Base-by-base conservation (phyloP, 1,140 invertebrate genomes). In the Brachionus rotundiformis region DNA sequence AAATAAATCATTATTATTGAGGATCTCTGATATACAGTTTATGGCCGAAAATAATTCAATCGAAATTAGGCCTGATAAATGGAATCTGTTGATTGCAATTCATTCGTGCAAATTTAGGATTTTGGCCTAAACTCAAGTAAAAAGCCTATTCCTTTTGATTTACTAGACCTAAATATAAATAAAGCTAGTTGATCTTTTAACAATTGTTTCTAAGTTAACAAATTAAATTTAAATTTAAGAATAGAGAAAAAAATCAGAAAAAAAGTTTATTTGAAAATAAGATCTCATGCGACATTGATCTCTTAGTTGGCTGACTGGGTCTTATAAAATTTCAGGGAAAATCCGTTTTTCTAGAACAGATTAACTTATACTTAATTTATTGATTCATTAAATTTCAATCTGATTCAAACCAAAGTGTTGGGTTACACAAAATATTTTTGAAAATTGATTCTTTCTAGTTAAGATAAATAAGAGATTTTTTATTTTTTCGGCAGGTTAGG, bases 1-100 rank as follows among this genome's bases (percentile, higher is more conserved):
- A 68, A 68, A 33, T 68, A 68, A 68, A 68, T 68, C 63, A 68
- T 68, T 68, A 68, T 68, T 68, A 68, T 36, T 33, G 33, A 68
- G n/a, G 7, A 36, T 68, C 19, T 68, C 36, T 19, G 36, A 6
- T 16, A 16, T 68, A 11, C 63, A 68, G 27, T 33, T 31, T 33
- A 13, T 31, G 23, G 47, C 47, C 47, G 7, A 54, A 54, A 54
- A n/a, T n/a, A n/a, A 54, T 63, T 63, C 61, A 29, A 63, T 33
- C 25, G 10, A 68, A 54, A 54, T 19, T 54, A 23, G 47, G 47
- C 47, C 27, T 33, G 63, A 68, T 33, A 33, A 68, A 39, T 13
- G 36, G 16, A 68, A 68, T 19, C 36, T 68, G 63, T 68, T 68
- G 63, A 68, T 68, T 68, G 31, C 29, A 54, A 25, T 27, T 63